Base-by-base conservation (phyloP, 2,888 invertebrate species). In the Danaus chrysippus region DNA sequence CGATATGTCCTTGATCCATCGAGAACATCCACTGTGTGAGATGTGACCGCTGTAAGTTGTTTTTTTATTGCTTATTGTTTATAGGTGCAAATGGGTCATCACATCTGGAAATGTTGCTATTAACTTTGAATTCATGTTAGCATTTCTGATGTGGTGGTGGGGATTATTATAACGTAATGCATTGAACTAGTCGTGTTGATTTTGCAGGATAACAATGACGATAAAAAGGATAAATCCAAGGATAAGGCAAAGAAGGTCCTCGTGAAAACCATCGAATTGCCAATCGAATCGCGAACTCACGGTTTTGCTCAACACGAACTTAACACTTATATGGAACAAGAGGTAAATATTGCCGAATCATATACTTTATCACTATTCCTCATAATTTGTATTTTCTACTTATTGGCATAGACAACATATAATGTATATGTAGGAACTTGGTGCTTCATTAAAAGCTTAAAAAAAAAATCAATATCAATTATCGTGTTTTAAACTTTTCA, bases 211-310 rank as follows among this genome's bases (percentile, higher is more conserved):
- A 78, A 76, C 65, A 74, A 75, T 75, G 92, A 92, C 70, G 92
- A 92, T 71, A 93, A 94, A 84, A 94, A 96, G 86, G 94, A 94
- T 68, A 93, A 93, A 72, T 86, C 90, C 19, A 95, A 94, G 79
- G 89, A 90, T 17, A 90, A 90, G 66, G 66, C 81, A 54, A 96
- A 96, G 83, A 97, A 98, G 83, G 93, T 95, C 65, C 84, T 94
- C 6, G 93, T 95, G 19, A 97, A 97, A 86, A 93, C 94, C 34
- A 92, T 97, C 63, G 98, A 98, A 71, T 90, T 99, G 67, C 95
- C 97, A 0, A 94, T 99, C 66, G 96, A 96, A 61, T 88, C 93
- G n/a, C 86, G 92, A 58, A 94, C 95, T 11, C 93, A 94, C 75
- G 96, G 96, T 61, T 94, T 94, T 76, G 89, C 94, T 1, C 93